A percentile compares a stretch with the other conserved stretches of the same genome.
Conservation (phyloP, 1,140 invertebrate genomes). For the Psix sp. region DNA sequence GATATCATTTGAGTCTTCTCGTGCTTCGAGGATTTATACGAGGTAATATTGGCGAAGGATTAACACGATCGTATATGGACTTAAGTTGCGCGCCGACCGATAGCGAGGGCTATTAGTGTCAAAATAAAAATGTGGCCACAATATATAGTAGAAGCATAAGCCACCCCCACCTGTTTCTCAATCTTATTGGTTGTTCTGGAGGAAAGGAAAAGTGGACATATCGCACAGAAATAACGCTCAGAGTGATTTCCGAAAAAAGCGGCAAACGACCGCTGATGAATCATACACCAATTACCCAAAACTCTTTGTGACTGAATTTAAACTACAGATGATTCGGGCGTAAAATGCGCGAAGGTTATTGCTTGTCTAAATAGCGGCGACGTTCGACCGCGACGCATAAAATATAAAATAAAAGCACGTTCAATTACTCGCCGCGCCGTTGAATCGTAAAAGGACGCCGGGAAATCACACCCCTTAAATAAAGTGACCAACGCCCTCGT, state of each 20-base stretch:
- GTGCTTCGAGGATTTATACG: slow-evolving; percentile 73
- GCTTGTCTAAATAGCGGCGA: slow-evolving; percentile 43
- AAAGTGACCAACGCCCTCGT: slow-evolving; percentile 71
- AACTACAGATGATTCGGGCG: no score
- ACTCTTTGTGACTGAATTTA: no score
- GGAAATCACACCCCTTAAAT: slow-evolving; percentile 71
- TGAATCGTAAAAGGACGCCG: slow-evolving; percentile 57
- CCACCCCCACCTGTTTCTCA: slow-evolving; percentile 52
- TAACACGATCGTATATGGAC: slow-evolving; percentile 75
- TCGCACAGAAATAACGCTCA: slow-evolving; percentile 24
- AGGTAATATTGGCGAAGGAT: slow-evolving; percentile 75
- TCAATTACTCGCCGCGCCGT: slow-evolving; percentile 52
- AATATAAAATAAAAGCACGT: slow-evolving; percentile 60
- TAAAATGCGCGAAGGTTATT: slow-evolving; percentile 27
- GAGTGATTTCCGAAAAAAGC: slow-evolving; percentile 19
- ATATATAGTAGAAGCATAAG: slow-evolving; percentile 73
- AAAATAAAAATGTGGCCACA: slow-evolving; percentile 78
- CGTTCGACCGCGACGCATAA: slow-evolving; percentile 36
- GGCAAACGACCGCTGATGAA: slow-evolving; percentile 34
- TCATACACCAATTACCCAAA: slow-evolving; percentile 29
- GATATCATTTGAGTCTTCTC: slow-evolving; percentile 58
- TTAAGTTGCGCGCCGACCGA: slow-evolving; percentile 73
- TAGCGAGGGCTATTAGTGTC: slow-evolving; percentile 77
- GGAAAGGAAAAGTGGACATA: slow-evolving; percentile 62
- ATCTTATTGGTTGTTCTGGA: slow-evolving; percentile 69